phyloP scores from a whole-genome alignment of 1,140 invertebrate species.

The Zaprionus davidi region DNA sequence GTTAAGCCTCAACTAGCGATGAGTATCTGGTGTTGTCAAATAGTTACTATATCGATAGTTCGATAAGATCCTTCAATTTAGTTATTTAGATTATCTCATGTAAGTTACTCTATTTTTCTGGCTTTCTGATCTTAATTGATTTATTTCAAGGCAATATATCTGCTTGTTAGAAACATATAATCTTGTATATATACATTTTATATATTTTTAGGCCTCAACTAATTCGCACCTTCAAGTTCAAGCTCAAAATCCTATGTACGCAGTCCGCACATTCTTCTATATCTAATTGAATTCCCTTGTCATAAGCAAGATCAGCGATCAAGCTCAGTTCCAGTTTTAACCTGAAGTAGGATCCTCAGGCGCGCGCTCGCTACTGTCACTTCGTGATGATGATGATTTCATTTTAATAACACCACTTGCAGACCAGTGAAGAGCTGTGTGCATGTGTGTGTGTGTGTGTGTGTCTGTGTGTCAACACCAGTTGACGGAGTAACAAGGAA shows the following conservation, averaged over 20 bases:
- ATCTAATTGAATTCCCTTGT: constrained; percentile 74
- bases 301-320: constrained; percentile 63
- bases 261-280: constrained; percentile 31
- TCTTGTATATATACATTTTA: background rate
- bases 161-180: too few relatives aligned
- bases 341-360: constrained; percentile 36
- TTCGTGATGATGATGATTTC: constrained; percentile 77
- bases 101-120: too few relatives aligned
- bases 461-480: constrained; percentile 64
- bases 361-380: constrained; percentile 56
- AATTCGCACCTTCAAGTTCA: background rate
- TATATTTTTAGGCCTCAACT: background rate
- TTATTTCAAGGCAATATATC: too few relatives aligned
- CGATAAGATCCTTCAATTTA: too few relatives aligned
- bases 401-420: constrained; percentile 77
- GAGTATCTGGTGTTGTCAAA: too few relatives aligned
- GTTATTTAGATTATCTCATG: background rate
- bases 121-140: too few relatives aligned
- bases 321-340: constrained; percentile 22
- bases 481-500: constrained; percentile 79
- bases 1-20: too few relatives aligned
- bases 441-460: background rate
- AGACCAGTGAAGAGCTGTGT: constrained; percentile 13
- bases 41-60: background rate
- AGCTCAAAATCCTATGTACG: background rate